Conservation (phyloP, 1,140 invertebrate species). For the Galleria mellonella region DNA sequence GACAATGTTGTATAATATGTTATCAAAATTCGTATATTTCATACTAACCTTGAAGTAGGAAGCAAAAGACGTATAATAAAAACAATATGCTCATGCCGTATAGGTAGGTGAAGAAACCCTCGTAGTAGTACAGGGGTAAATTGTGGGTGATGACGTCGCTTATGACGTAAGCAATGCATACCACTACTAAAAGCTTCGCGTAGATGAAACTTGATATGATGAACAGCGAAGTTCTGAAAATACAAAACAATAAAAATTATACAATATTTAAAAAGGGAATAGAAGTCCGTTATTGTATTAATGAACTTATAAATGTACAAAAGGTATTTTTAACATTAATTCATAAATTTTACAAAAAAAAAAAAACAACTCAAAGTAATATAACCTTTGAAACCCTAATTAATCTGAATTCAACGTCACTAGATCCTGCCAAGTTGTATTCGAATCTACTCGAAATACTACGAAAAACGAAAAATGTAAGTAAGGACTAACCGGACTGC, state of each 20-base stretch:
- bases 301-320: too few species aligned
- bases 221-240: conserved; percentile 91
- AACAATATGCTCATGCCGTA: conserved; percentile 96
- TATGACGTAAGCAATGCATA: conserved; percentile 94
- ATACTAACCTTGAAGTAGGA: conserved; percentile 86
- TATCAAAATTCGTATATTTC: background rate
- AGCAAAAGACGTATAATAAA: conserved; percentile 97
- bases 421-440: too few species aligned
- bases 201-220: conserved; percentile 96
- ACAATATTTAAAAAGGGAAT: conserved; percentile 3
- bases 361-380: too few species aligned
- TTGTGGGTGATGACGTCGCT: conserved; percentile 94
- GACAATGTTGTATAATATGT: background rate
- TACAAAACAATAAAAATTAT: conserved; percentile 22
- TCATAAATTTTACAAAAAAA: too few species aligned
- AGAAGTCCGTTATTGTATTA: too few species aligned
- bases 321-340: too few species aligned
- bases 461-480: too few species aligned
- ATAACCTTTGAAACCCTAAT: too few species aligned
- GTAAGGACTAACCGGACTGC: too few species aligned
- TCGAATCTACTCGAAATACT: too few species aligned
- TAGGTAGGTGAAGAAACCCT: conserved; percentile 98
- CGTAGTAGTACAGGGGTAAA: conserved; percentile 92
- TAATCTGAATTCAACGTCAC: too few species aligned
- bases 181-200: conserved; percentile 91